Conservation (phyloP, 2,888 invertebrate species). For the Metopia argyrocephala region DNA sequence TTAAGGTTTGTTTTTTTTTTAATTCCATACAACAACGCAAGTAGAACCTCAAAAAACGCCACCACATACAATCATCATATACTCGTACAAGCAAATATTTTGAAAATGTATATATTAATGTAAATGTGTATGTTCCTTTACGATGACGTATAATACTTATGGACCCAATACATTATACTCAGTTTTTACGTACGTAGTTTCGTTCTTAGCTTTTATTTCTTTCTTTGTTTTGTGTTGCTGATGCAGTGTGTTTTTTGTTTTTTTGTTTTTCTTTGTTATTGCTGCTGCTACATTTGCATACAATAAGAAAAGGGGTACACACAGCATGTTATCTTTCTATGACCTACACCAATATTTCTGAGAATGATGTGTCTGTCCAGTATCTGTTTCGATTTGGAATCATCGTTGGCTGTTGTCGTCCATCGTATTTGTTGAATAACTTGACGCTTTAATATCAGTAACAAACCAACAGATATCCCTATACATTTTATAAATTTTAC, state of each 20-base stretch:
- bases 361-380: constrained; percentile 74
- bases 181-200: constrained; percentile 41
- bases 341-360: constrained; percentile 79
- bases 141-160: constrained; percentile 45
- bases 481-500: not conserved
- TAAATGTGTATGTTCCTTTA: too few species aligned
- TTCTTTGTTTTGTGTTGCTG: constrained; percentile 32
- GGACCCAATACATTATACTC: constrained; percentile 43
- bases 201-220: constrained; percentile 29
- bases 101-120: constrained; percentile 37
- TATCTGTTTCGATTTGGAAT: constrained; percentile 64
- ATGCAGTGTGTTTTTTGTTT: constrained; percentile 27
- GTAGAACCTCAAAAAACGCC: constrained; percentile 40
- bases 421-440: constrained; percentile 63
- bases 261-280: constrained; percentile 34
- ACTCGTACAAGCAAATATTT: constrained; percentile 9
- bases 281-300: constrained; percentile 76
- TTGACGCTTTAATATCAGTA: constrained; percentile 63
- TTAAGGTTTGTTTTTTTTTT: constrained; percentile 15
- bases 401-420: constrained; percentile 50
- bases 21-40: constrained; percentile 40
- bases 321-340: constrained; percentile 79
- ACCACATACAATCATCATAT: constrained; percentile 28
- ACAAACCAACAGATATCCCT: not conserved
- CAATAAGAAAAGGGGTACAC: constrained; percentile 76